Base-by-base conservation (phyloP, 2,888 invertebrate genomes). In the Rhorus exstirpatorius region DNA sequence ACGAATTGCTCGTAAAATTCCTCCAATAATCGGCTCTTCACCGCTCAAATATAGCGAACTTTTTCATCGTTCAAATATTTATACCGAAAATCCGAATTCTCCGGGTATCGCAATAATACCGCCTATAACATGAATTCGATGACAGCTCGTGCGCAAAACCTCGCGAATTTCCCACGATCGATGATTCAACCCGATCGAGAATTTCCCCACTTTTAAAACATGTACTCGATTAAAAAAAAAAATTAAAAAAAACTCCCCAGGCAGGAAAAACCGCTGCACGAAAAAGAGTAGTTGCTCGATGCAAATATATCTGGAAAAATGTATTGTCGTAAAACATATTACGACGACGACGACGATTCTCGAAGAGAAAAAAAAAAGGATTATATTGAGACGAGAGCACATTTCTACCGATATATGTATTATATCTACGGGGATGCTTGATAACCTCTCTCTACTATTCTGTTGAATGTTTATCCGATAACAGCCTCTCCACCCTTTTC, bases 351-450 rank as follows among this genome's bases (percentile, higher is more conserved):
- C 24, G 24, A 68, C 38, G 8, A 55, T 68, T 44, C 17, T 49
- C n/a, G 17, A 8, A 38, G 12, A 41, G 14, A 41, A 61, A 41
- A 61, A 61, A 61, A 38, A 17, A 19, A 61, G n/a, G 17, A 60
- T n/a, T 35, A 7, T 21, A 49, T 60, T 12, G 31, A 35, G n/a
- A 61, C 35, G n/a, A 60, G 21, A 46, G 17, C 7, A 60, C 3
- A 61, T n/a, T 72, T 60, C 38, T 61, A 3, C 35, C 60, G 70
- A 70, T 70, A 70, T 70, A 70, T 49, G 19, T 19, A 31, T 72
- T 49, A 17, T 19, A 31, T 72, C 35, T 21, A 61, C 21, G 41
- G n/a, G 49, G 26, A 24, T 12, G 35, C 21, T 60, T 61, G 21
- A 12, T 49, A 12, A n/a, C 24, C 3, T 35, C 35, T n/a, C 44